These are phyloP conservation scores for Phymatocera aterrima DNA, from an alignment of 2,888 invertebrate species.

Conservation along the genomic window DNA sequence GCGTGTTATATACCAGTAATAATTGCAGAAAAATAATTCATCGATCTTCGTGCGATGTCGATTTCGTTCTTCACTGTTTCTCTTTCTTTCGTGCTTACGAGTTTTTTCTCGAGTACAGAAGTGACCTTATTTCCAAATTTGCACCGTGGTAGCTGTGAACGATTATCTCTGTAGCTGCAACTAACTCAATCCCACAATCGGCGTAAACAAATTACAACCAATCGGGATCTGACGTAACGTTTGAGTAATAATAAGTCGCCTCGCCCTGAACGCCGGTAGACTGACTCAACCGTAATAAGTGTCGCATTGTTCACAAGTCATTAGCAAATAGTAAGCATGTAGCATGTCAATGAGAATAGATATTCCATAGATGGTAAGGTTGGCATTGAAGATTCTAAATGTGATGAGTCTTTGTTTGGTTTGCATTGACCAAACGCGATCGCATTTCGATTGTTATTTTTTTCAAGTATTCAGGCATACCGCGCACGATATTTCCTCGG, in stretches of 20 bases:
- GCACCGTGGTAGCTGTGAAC: too few species aligned
- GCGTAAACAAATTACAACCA: background rate
- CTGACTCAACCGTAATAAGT: conserved; percentile 43
- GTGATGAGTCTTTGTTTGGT: conserved; percentile 43
- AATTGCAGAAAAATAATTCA: too few species aligned
- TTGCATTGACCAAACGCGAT: conserved; percentile 17
- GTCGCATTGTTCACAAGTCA: conserved; percentile 43
- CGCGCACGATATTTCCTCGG: background rate
- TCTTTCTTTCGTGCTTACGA: too few species aligned
- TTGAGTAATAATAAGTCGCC: conserved; percentile 21
- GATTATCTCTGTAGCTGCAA: background rate
- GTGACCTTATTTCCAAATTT: too few species aligned
- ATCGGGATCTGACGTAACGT: conserved; percentile 13
- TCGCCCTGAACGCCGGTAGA: conserved; percentile 6
- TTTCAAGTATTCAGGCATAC: background rate
- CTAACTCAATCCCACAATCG: background rate
- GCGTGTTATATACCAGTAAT: too few species aligned
- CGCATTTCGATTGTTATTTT: background rate
- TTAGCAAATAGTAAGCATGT: conserved; percentile 21
- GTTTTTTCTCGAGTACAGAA: background rate
- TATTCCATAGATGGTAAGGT: conserved; percentile 16
- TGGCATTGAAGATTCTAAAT: conserved; percentile 29
- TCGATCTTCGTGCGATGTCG: background rate
- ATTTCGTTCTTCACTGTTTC: too few species aligned
- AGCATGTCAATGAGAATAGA: conserved; percentile 36